Evolutionary conservation across 2,888 invertebrate genomes (phyloP), one percentile per base, ranked within the genome.

Genomic region (Dilophus febrilis): DNA sequence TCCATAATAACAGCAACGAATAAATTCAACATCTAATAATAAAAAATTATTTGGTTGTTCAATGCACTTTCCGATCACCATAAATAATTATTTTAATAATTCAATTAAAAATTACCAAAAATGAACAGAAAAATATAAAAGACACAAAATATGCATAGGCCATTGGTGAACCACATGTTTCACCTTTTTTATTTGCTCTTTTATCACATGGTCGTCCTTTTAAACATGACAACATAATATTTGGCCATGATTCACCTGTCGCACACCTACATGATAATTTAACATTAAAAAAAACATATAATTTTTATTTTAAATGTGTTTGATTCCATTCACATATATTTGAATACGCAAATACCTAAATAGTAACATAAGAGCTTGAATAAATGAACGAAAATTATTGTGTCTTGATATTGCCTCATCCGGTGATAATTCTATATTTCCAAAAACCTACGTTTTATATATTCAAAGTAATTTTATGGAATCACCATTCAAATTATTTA

Each of bases 1-100:
- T 99, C 98, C 98, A 99, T 99, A 66, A 99, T 99, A 64, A 99
- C 98, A 59, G 98, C 98, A 59, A 98, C 98, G 76, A 98, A 98
- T 63, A 98, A 77, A 73, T 98, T 98, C 65, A 98, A 76, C 97
- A 98, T 98, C 86, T 87, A 59, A 7, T 66, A 63, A 26, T 12
- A 40, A n/a, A 26, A 38, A 26, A n/a, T n/a, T n/a, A n/a, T n/a
- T n/a, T n/a, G n/a, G n/a, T n/a, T n/a, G n/a, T n/a, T n/a, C 18
- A 11, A 30, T 11, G 37, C 41, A 71, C 77, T n/a, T n/a, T n/a
- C n/a, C n/a, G n/a, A n/a, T n/a, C n/a, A n/a, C n/a, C n/a, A n/a
- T n/a, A n/a, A n/a, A n/a, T n/a, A n/a, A n/a, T n/a, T n/a, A n/a
- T n/a, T n/a, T n/a, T 32, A 22, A 22, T 6, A 22, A 44, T 38